A percentile compares a stretch with the other conserved stretches of the same genome.
phyloP scores from a whole-genome alignment of 2,888 invertebrate species.

The Cephalotes varians region DNA sequence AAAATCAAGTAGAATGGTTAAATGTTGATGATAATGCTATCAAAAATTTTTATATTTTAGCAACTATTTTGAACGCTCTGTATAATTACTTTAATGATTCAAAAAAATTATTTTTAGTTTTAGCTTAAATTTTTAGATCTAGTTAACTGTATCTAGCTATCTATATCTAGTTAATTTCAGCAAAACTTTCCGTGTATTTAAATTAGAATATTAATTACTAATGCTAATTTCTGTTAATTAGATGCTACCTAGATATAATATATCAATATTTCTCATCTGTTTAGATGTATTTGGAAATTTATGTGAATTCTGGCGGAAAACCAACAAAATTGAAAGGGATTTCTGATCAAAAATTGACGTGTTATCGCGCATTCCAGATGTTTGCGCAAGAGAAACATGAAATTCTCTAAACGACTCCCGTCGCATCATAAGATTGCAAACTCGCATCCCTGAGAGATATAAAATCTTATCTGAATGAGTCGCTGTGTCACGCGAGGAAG shows the following conservation, averaged over 20 bases:
- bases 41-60: too few relatives aligned
- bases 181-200: too few relatives aligned
- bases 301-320: background rate
- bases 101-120: too few relatives aligned
- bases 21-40: too few relatives aligned
- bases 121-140: too few relatives aligned
- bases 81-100: too few relatives aligned
- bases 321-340: background rate
- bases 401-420: background rate
- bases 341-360: background rate
- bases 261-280: background rate
- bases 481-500: slow-evolving; percentile 1
- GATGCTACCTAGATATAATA: background rate
- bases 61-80: too few relatives aligned
- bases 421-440: slow-evolving; percentile 25
- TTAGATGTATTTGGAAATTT: background rate
- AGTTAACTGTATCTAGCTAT: too few relatives aligned
- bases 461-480: slow-evolving; percentile 12
- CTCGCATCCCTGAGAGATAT: slow-evolving; percentile 4
- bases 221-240: background rate
- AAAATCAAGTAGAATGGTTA: too few relatives aligned
- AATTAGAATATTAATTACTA: background rate
- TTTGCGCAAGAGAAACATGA: background rate
- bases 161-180: too few relatives aligned
- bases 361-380: background rate